phyloP scores from a whole-genome alignment of 1,140 invertebrate genomes.

The Aphaenogaster ashmeadi region DNA sequence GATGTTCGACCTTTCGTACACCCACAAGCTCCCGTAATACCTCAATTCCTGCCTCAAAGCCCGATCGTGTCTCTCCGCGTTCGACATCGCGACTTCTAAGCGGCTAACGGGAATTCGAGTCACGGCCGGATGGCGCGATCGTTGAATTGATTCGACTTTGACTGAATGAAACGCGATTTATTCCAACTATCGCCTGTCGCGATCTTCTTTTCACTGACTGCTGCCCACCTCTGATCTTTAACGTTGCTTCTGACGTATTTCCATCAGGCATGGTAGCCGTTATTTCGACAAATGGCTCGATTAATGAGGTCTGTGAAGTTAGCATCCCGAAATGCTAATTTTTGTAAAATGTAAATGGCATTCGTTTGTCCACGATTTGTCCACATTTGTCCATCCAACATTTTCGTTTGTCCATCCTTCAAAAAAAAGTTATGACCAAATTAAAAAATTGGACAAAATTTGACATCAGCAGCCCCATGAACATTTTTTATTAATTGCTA shows the following conservation, averaged over 20 bases:
- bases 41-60: constrained; percentile 37
- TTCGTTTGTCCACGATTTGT: no score
- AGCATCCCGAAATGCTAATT: no score
- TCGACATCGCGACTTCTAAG: constrained; percentile 58
- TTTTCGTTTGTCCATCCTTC: no score
- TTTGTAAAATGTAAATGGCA: no score
- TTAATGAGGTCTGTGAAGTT: background rate
- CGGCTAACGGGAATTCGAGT: constrained; percentile 72
- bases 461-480: no score
- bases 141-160: constrained; percentile 47
- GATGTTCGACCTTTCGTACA: background rate
- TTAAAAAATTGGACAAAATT: no score
- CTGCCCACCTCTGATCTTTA: background rate
- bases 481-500: no score
- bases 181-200: background rate
- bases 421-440: no score
- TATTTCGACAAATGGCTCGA: background rate
- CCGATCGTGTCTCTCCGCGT: constrained; percentile 33
- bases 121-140: constrained; percentile 63
- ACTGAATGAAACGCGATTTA: constrained; percentile 46
- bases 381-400: no score
- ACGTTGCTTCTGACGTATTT: background rate
- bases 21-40: background rate
- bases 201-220: background rate
- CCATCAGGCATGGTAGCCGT: background rate